phyloP scores from a whole-genome alignment of 2,797 vertebrate genomes.

The Distichodus sexfasciatus region DNA sequence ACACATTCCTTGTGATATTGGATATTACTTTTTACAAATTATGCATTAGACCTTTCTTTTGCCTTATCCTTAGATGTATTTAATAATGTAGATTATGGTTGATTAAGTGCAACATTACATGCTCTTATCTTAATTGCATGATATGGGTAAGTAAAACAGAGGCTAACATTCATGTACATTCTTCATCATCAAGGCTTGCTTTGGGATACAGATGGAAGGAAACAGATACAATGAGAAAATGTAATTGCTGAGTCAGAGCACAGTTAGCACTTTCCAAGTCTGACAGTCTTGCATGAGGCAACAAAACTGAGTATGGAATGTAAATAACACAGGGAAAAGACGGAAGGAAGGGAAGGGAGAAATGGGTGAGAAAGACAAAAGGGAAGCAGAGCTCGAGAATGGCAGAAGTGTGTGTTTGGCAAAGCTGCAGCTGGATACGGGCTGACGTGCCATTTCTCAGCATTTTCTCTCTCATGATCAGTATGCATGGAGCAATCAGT shows the following conservation, averaged over 20 bases:
- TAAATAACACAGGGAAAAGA: background rate
- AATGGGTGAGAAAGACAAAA: background rate
- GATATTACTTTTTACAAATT: too few relatives aligned
- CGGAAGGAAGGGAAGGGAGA: background rate
- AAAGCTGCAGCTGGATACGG: background rate
- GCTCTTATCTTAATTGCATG: background rate
- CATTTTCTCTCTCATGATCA: conserved; percentile 53
- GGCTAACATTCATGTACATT: background rate
- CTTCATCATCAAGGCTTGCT: background rate
- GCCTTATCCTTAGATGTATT: too few relatives aligned
- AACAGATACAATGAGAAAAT: conserved; percentile 58
- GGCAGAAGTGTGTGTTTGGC: background rate
- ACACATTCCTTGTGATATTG: too few relatives aligned
- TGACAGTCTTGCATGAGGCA: background rate
- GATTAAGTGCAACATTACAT: background rate
- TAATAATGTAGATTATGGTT: too few relatives aligned
- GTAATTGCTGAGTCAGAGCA: conserved; percentile 53
- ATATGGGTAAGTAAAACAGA: background rate
- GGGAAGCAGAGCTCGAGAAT: background rate
- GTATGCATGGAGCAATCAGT: conserved; percentile 56
- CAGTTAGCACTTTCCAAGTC: conserved; percentile 39
- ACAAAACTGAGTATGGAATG: background rate
- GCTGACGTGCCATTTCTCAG: conserved; percentile 39
- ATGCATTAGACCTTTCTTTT: too few relatives aligned
- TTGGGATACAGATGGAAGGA: conserved; percentile 53